Percentiles rank a stretch among this genome's conserved stretches.
Evolutionary conservation across 92 coral and sea anemone species (phyloP).

Genomic region (Parazoanthus darwini): DNA sequence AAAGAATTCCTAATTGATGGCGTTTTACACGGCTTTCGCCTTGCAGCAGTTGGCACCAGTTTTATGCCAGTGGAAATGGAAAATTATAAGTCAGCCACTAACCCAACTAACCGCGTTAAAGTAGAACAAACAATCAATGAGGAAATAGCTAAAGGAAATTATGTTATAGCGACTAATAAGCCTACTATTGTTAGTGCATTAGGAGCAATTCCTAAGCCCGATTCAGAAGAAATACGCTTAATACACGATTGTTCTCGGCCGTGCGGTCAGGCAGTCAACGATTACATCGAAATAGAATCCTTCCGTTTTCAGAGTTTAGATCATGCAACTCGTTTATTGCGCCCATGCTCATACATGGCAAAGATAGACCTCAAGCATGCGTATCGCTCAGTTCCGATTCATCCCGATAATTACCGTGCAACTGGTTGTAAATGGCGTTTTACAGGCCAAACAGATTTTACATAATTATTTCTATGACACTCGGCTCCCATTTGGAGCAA

Average conservation of each 20-base stretch:
- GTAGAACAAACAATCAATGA: slow-evolving; percentile 49
- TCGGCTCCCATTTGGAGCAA: slow-evolving; percentile 39
- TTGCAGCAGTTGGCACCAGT: slow-evolving; percentile 10
- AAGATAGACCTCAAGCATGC: slow-evolving; percentile 46
- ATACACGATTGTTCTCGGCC: slow-evolving; percentile 60
- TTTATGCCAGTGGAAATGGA: slow-evolving; percentile 26
- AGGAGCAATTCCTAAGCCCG: slow-evolving; percentile 59
- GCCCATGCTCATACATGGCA: slow-evolving; percentile 45
- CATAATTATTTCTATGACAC: slow-evolving; percentile 45
- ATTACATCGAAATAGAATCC: too few relatives aligned
- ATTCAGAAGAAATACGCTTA: slow-evolving; percentile 34
- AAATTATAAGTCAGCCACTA: slow-evolving; percentile 58
- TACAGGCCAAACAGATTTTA: not conserved
- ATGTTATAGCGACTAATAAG: slow-evolving; percentile 31
- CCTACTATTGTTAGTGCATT: slow-evolving; percentile 53
- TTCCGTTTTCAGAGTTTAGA: slow-evolving; percentile 45
- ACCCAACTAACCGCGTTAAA: not conserved
- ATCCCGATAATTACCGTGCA: slow-evolving; percentile 41
- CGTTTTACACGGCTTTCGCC: not conserved
- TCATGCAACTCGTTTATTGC: slow-evolving; percentile 32
- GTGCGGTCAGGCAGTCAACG: too few relatives aligned
- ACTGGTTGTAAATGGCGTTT: slow-evolving; percentile 49
- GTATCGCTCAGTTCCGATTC: slow-evolving; percentile 42
- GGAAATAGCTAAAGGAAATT: slow-evolving; percentile 48
- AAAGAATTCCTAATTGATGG: not conserved